Evolutionary conservation across 2,888 invertebrate species (phyloP).

Genomic region (Calameuta idolon): DNA sequence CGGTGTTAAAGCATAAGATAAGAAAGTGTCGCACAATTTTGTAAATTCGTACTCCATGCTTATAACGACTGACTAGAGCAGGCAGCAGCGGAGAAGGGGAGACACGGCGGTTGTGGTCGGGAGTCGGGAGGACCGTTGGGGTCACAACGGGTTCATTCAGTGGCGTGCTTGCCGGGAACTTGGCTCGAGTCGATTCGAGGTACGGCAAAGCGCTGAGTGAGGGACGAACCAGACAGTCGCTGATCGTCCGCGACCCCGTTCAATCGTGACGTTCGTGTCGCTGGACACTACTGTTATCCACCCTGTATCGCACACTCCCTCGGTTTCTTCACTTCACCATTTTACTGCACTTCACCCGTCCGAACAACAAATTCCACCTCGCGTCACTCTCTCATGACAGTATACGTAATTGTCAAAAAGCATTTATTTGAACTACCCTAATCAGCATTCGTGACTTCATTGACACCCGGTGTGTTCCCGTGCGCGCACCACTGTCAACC

Average conservation of each 20-base stretch:
- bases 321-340: neutral
- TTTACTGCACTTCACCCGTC: neutral
- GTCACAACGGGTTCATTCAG: slow-evolving; percentile 59
- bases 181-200: slow-evolving; percentile 12
- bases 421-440: neutral
- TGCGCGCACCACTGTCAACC: neutral
- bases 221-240: slow-evolving; percentile 31
- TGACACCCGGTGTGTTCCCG: neutral
- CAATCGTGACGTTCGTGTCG: slow-evolving; percentile 25
- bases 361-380: neutral
- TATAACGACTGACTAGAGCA: neutral
- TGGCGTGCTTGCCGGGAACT: slow-evolving; percentile 40
- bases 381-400: neutral
- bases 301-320: neutral
- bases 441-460: neutral
- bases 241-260: slow-evolving; percentile 35
- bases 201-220: slow-evolving; percentile 24
- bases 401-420: neutral
- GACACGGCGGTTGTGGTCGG: slow-evolving; percentile 3
- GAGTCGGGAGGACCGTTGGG: slow-evolving; percentile 32
- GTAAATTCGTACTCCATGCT: neutral
- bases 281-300: neutral
- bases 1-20: neutral
- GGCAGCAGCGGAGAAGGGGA: neutral
- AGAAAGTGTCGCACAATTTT: neutral